phyloP scores from a whole-genome alignment of 2,888 invertebrate species.

The Byasa hedistus region DNA sequence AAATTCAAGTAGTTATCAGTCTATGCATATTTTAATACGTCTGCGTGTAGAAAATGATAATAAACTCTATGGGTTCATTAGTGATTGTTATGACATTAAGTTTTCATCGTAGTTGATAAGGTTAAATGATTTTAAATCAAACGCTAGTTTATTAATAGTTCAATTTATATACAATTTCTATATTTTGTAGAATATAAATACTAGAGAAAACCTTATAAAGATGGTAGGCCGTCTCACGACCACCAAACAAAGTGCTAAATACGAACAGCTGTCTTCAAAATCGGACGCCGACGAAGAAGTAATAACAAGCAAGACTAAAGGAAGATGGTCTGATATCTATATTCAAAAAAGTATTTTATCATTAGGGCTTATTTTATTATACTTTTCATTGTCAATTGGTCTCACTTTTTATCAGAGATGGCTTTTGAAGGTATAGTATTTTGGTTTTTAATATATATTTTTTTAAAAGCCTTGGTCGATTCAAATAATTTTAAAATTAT shows the following conservation, averaged over 20 bases:
- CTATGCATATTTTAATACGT: background rate
- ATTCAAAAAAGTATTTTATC: constrained; percentile 67
- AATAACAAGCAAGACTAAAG: constrained; percentile 58
- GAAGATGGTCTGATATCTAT: constrained; percentile 64
- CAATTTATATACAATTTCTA: constrained; percentile 1
- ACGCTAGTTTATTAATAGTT: background rate
- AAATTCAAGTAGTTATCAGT: no score
- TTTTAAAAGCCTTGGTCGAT: background rate
- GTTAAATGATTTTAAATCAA: constrained; percentile 10
- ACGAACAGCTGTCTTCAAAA: constrained; percentile 73
- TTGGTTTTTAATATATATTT: constrained; percentile 1
- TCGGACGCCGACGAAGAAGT: constrained; percentile 65
- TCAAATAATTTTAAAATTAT: background rate
- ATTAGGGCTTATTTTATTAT: constrained; percentile 85
- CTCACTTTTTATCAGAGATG: constrained; percentile 98
- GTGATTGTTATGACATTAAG: constrained; percentile 2
- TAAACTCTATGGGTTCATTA: background rate
- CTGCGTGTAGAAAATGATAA: background rate
- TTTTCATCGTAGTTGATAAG: background rate
- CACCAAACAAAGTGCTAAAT: constrained; percentile 67
- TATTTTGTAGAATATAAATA: constrained; percentile 53
- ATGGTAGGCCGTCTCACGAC: constrained; percentile 43
- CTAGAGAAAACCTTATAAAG: constrained; percentile 43
- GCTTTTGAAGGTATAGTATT: constrained; percentile 85
- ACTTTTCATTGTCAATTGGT: constrained; percentile 95